phyloP scores from a whole-genome alignment of 2,113 vertebrate species.

The Theristicus caerulescens region DNA sequence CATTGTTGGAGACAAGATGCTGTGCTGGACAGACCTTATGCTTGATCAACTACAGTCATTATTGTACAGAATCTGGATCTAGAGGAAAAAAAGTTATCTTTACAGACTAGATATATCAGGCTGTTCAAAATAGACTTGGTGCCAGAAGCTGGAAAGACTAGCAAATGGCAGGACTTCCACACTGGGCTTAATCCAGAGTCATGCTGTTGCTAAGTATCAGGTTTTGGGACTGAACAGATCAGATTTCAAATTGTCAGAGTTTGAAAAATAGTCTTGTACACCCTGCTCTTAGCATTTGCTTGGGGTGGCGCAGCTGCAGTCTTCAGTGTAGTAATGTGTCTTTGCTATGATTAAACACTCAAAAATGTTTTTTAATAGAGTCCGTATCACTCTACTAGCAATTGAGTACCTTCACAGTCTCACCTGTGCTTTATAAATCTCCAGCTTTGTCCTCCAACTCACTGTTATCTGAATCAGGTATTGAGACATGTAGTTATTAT shows the following conservation, averaged over 20 bases:
- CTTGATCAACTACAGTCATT: not conserved
- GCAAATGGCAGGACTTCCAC: not conserved
- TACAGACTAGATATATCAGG: not conserved
- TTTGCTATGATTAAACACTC: not conserved
- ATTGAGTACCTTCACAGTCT: not conserved
- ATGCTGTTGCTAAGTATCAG: not conserved
- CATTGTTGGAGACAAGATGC: not conserved
- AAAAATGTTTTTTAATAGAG: not conserved
- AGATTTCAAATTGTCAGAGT: not conserved
- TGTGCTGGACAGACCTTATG: not conserved
- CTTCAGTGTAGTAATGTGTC: not conserved
- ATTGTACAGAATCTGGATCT: not conserved
- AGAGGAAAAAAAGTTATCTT: not conserved
- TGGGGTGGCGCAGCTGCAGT: not conserved
- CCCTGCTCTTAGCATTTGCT: not conserved
- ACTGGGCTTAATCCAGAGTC: not conserved
- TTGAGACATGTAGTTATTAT: not conserved
- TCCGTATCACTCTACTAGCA: not conserved
- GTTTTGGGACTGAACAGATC: not conserved
- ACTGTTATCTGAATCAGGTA: not conserved
- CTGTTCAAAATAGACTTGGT: not conserved
- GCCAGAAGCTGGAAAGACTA: not conserved
- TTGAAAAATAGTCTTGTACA: not conserved
- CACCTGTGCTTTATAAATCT: not conserved
- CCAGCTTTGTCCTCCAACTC: not conserved